Conservation (phyloP, 2,888 invertebrate species). For the Drosophila macrospina region DNA sequence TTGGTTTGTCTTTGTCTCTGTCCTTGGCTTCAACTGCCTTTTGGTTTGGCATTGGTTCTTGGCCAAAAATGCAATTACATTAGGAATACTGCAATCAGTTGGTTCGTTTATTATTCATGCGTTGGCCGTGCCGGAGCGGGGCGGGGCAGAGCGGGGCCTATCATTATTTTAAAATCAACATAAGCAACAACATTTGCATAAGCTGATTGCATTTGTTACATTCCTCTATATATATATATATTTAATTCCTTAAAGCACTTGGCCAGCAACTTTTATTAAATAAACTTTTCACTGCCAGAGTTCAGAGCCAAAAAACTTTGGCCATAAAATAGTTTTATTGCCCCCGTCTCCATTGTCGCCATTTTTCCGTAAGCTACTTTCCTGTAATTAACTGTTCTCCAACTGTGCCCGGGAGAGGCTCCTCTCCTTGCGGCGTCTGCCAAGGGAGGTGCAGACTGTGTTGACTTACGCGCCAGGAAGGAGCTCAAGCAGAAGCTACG, state of each 20-base stretch:
- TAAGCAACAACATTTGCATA: conserved; percentile 67
- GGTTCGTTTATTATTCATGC: conserved; percentile 68
- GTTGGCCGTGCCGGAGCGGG: conserved; percentile 15
- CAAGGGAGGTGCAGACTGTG: not conserved
- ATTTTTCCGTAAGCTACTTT: conserved; percentile 69
- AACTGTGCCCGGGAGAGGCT: conserved; percentile 28
- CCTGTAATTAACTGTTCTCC: conserved; percentile 75
- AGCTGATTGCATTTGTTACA: conserved; percentile 67
- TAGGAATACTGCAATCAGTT: conserved; percentile 58
- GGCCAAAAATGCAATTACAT: conserved; percentile 67
- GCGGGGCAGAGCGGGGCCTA: conserved; percentile 30
- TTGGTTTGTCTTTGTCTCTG: conserved; percentile 40
- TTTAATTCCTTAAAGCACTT: conserved; percentile 66
- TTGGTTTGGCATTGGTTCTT: conserved; percentile 12
- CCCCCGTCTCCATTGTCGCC: conserved; percentile 50
- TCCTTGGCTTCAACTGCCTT: conserved; percentile 10
- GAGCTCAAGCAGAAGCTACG: conserved; percentile 48
- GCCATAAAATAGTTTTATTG: conserved; percentile 78
- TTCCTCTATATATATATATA: conserved; percentile 38
- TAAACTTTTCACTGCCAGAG: conserved; percentile 50
- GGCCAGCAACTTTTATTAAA: conserved; percentile 66
- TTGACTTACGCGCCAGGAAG: conserved; percentile 21
- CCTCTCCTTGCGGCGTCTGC: conserved; percentile 4
- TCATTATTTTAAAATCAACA: conserved; percentile 72
- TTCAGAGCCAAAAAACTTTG: conserved; percentile 55